These are phyloP conservation scores for Reinhardtius hippoglossoides DNA, from an alignment of 2,113 vertebrate genomes.

Conservation along the genomic window DNA sequence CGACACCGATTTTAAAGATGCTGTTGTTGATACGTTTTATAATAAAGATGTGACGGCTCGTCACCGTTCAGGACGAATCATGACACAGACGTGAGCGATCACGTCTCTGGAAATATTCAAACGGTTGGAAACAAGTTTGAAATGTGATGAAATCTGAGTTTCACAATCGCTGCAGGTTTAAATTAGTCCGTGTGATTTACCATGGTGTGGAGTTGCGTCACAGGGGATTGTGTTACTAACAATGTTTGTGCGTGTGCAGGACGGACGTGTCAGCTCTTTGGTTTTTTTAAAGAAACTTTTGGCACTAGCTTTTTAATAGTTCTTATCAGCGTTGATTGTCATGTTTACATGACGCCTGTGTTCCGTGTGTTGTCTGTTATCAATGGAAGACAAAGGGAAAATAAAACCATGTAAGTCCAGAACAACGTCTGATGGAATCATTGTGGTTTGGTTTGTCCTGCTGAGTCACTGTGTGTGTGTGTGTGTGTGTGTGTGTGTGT, in stretches of 20 bases:
- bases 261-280: background rate
- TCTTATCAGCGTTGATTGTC: background rate
- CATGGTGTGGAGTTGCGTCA: background rate
- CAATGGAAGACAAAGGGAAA: conserved; percentile 59
- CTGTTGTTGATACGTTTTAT: background rate
- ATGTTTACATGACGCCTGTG: conserved; percentile 7
- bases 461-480: too few species aligned
- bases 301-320: conserved; percentile 25
- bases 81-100: too few species aligned
- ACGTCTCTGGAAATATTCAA: too few species aligned
- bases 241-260: background rate
- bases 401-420: conserved; percentile 22
- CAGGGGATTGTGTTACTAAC: conserved; percentile 7
- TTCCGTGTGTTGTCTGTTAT: conserved; percentile 30
- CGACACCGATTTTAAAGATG: background rate
- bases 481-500: too few species aligned
- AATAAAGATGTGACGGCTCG: background rate
- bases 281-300: conserved; percentile 12
- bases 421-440: background rate
- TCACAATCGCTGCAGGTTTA: background rate
- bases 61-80: too few species aligned
- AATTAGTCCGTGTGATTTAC: background rate
- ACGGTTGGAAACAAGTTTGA: too few species aligned
- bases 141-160: background rate
- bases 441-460: background rate